Base-by-base conservation (phyloP, 2,888 invertebrate species). In the Ormia ochracea region DNA sequence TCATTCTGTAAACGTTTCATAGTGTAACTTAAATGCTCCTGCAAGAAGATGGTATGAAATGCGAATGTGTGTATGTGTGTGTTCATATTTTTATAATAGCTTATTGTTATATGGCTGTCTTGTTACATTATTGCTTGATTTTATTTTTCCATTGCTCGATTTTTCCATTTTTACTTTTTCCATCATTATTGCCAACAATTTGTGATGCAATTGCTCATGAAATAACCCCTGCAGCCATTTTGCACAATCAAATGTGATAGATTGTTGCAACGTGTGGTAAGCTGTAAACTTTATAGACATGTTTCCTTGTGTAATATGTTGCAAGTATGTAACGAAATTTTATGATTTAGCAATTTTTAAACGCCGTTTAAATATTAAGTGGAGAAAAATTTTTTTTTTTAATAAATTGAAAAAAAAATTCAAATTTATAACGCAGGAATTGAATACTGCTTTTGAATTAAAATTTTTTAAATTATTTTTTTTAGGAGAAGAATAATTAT, bases 131-230 rank as follows among this genome's bases (percentile, higher is more conserved):
- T 66, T 23, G 50, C 19, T 23, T 41, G 48, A 38, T 31, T 73
- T 26, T n/a, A n/a, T n/a, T n/a, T 63, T 36, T 52, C 2, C 14
- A 23, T 0, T 48, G 14, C 38, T 10, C 12, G 17, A 9, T 14
- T 26, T 45, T 43, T 54, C n/a, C n/a, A n/a, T 59, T 31, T 48
- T 9, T 10, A 4, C 36, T 28, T 26, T 31, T n/a, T 19, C 5
- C 50, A 23, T 74, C 66, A 66, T 74, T 66, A 50, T 59, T 66
- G 58, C 66, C 58, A 66, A 19, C 74, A 66, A 74, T 74, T 74
- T 74, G 74, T 59, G 66, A 74, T 59, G 74, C 66, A 74, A 74
- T 74, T 74, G 74, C 66, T 74, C 66, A 66, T 74, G 66, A 58
- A 74, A 66, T 66, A 66, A 58, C 48, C 74, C 66, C 31, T 14